These are phyloP conservation scores for Tetrax tetrax DNA, from an alignment of 2,113 vertebrate genomes.

Conservation along the genomic window DNA sequence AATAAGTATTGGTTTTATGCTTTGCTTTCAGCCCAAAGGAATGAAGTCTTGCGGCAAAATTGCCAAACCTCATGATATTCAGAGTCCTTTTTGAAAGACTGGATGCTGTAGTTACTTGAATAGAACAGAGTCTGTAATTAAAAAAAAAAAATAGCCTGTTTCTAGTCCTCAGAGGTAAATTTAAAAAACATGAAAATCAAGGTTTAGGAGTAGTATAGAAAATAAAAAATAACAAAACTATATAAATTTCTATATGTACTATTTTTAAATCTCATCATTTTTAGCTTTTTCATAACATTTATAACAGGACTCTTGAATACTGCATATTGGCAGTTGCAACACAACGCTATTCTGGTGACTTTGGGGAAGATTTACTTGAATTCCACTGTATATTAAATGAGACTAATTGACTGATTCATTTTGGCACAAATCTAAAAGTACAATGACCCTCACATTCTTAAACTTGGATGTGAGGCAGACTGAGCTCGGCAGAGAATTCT, in stretches of 20 bases:
- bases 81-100: constrained; percentile 10
- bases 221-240: not conserved
- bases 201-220: not conserved
- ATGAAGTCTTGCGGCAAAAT: not conserved
- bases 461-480: not conserved
- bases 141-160: not conserved
- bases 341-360: not conserved
- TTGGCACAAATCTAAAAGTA: not conserved
- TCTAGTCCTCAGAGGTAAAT: not conserved
- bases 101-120: not conserved
- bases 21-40: not conserved
- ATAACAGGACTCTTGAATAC: not conserved
- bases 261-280: not conserved
- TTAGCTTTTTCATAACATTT: constrained; percentile 10
- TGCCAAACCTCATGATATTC: not conserved
- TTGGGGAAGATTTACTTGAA: not conserved
- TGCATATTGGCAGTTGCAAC: not conserved
- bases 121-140: constrained; percentile 13
- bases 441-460: not conserved
- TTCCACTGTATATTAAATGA: not conserved
- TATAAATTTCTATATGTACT: not conserved
- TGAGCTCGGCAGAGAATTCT: not conserved
- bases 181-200: not conserved
- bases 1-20: not conserved
- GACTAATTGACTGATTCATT: constrained; percentile 13